Conservation (phyloP, 1,140 invertebrate genomes). For the Camponotus pennsylvanicus region DNA sequence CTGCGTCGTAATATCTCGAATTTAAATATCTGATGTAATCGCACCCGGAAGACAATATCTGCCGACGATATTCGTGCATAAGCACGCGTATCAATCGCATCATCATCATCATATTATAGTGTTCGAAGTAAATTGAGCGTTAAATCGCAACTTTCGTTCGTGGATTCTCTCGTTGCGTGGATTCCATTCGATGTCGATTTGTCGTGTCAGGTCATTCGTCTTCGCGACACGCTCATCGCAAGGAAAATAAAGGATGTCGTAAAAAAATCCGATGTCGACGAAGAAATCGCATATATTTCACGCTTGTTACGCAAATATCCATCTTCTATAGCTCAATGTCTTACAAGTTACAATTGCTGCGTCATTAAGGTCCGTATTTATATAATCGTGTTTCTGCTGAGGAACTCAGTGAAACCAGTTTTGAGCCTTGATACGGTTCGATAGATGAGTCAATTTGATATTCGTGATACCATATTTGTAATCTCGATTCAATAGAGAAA, state of each 20-base stretch:
- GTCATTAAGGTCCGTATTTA: neutral
- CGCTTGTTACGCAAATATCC: neutral
- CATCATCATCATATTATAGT: neutral
- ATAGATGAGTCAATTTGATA: no score
- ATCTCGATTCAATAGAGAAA: no score
- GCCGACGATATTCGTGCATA: neutral
- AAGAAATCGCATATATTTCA: neutral
- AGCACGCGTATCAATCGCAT: neutral
- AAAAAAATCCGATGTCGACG: neutral
- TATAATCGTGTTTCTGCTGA: no score
- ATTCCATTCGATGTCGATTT: neutral
- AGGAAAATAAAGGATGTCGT: neutral
- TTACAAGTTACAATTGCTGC: neutral
- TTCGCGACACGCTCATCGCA: neutral
- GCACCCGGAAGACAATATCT: neutral
- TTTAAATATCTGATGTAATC: constrained; percentile 48
- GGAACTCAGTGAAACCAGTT: neutral
- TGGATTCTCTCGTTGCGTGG: no score
- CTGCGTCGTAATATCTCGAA: neutral
- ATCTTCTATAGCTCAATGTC: neutral
- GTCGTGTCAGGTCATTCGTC: neutral
- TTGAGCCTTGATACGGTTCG: neutral
- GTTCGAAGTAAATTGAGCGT: neutral
- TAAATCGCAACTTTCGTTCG: neutral
- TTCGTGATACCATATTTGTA: no score